These are phyloP conservation scores for Synergus umbraculus DNA, from an alignment of 2,888 invertebrate species.

Conservation along the genomic window DNA sequence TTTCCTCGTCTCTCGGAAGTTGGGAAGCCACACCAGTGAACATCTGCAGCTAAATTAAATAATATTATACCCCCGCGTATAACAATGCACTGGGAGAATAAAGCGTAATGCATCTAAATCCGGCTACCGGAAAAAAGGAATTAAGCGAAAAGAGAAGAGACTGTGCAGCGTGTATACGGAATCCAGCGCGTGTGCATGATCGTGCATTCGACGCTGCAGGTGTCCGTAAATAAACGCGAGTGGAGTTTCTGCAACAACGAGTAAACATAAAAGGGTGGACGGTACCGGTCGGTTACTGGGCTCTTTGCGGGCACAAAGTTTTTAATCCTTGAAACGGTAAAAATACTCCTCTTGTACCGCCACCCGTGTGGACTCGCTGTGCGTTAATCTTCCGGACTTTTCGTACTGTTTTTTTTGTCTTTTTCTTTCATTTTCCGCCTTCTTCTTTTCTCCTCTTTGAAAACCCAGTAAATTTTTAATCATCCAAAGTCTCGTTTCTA, in stretches of 20 bases:
- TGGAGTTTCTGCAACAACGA: conserved; percentile 64
- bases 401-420: background rate
- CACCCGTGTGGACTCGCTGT: conserved; percentile 30
- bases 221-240: conserved; percentile 69
- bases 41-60: conserved; percentile 35
- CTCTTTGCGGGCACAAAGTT: conserved; percentile 53
- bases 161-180: conserved; percentile 46
- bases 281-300: conserved; percentile 45
- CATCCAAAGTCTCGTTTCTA: conserved; percentile 28
- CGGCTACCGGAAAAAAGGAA: conserved; percentile 35
- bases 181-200: conserved; percentile 58
- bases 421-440: conserved; percentile 8
- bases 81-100: conserved; percentile 30
- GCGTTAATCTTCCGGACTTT: conserved; percentile 30
- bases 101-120: conserved; percentile 40
- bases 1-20: background rate
- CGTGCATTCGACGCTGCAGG: conserved; percentile 57
- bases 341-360: conserved; percentile 27
- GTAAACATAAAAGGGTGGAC: conserved; percentile 62
- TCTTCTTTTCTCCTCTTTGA: conserved; percentile 16
- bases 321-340: conserved; percentile 56
- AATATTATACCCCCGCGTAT: conserved; percentile 23
- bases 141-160: conserved; percentile 44
- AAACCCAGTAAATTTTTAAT: conserved; percentile 36
- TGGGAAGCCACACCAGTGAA: background rate